phyloP scores from a whole-genome alignment of 1,140 invertebrate genomes.

The Papilio polytes region DNA sequence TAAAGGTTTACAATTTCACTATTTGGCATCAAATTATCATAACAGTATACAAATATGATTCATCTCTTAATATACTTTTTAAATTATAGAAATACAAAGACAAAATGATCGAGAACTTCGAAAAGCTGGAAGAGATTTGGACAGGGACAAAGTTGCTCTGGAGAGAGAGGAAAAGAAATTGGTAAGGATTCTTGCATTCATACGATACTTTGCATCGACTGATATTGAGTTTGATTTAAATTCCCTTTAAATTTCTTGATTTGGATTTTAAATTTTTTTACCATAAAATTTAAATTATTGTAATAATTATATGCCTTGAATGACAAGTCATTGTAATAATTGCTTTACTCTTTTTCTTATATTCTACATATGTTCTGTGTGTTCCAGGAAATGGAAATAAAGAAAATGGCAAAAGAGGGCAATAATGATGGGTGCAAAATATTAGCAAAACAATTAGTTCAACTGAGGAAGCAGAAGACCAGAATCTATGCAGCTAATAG shows the following conservation, averaged over 20 bases:
- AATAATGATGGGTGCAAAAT: conserved; percentile 93
- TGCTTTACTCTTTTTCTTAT: neutral
- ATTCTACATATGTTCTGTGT: neutral
- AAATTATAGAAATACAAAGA: conserved; percentile 90
- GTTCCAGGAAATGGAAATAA: conserved; percentile 93
- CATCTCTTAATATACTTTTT: conserved; percentile 45
- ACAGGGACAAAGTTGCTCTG: conserved; percentile 90
- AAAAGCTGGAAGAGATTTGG: conserved; percentile 92
- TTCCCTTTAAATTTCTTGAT: too few relatives aligned
- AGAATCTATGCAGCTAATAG: conserved; percentile 91
- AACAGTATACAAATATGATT: conserved; percentile 24
- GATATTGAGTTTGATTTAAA: neutral
- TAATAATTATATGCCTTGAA: too few relatives aligned
- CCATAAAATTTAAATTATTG: too few relatives aligned
- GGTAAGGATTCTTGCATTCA: conserved; percentile 77
- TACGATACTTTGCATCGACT: neutral
- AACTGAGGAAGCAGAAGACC: conserved; percentile 94
- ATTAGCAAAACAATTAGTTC: conserved; percentile 95
- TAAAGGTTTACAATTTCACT: conserved; percentile 72
- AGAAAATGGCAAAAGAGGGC: conserved; percentile 93
- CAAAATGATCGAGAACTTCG: conserved; percentile 91
- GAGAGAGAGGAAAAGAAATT: conserved; percentile 96
- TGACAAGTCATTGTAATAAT: too few relatives aligned
- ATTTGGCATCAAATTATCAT: neutral
- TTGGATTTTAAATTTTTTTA: too few relatives aligned